Percentiles rank a stretch among this genome's conserved stretches.
These are phyloP conservation scores for Alectoris magna DNA, from an alignment of 2,797 vertebrate genomes.

Conservation along the genomic window DNA sequence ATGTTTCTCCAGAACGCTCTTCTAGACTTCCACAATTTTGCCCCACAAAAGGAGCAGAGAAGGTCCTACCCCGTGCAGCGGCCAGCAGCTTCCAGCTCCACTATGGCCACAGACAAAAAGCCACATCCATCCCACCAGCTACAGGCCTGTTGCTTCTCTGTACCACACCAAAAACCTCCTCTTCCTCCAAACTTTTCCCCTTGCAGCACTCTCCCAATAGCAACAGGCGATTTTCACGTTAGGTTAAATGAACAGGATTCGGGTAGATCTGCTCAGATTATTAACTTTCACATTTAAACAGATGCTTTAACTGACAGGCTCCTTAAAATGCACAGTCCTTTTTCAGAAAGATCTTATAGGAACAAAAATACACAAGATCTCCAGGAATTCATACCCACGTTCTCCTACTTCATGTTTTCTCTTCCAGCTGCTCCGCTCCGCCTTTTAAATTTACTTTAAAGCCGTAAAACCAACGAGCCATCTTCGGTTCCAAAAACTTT, in stretches of 20 bases:
- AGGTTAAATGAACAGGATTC: background rate
- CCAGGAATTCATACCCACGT: conserved; percentile 19
- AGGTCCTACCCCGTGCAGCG: background rate
- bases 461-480: conserved; percentile 35
- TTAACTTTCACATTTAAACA: background rate
- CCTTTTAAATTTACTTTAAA: conserved; percentile 33
- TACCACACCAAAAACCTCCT: background rate
- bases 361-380: background rate
- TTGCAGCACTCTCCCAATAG: background rate
- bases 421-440: conserved; percentile 24
- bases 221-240: background rate
- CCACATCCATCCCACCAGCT: fast-evolving
- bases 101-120: background rate
- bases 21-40: background rate
- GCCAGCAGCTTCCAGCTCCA: background rate
- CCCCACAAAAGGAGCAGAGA: background rate
- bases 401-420: conserved; percentile 27
- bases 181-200: background rate
- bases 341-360: background rate
- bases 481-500: conserved; percentile 43
- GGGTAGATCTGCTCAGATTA: background rate
- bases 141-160: background rate
- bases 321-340: background rate
- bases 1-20: background rate
- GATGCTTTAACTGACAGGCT: background rate